A percentile compares a stretch with the other conserved stretches of the same genome.
Evolutionary conservation across 2,113 vertebrate genomes (phyloP).

Genomic region (Vanacampus margaritifer): DNA sequence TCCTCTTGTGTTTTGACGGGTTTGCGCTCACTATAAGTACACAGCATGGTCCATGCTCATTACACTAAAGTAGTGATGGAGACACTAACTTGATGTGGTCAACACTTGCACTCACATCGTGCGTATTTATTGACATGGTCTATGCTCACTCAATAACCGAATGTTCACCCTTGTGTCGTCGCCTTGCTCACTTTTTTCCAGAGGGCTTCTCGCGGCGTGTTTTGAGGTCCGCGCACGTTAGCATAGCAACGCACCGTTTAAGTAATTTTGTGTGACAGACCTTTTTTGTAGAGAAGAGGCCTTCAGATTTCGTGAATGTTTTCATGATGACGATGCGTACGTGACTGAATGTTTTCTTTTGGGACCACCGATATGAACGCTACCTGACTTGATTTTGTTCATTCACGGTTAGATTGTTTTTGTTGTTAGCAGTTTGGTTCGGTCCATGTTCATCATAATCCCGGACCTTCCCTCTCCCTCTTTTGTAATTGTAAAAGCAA

Average conservation of each 20-base stretch:
- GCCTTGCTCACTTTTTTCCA: slow-evolving; percentile 22
- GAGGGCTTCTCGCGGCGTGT: slow-evolving; percentile 33
- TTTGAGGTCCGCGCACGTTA: slow-evolving; percentile 22
- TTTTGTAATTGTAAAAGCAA: slow-evolving; percentile 43
- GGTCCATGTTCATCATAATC: slow-evolving; percentile 57
- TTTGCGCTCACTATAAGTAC: background rate
- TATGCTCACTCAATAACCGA: background rate
- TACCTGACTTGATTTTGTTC: background rate
- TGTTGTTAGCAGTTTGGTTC: slow-evolving; percentile 1
- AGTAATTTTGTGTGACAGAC: slow-evolving; percentile 28
- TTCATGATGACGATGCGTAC: background rate
- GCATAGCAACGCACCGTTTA: slow-evolving; percentile 23
- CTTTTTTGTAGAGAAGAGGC: slow-evolving; percentile 26
- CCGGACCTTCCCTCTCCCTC: slow-evolving; percentile 29
- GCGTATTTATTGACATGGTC: background rate
- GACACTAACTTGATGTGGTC: background rate
- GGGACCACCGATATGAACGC: slow-evolving; percentile 43
- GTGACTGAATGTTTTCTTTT: slow-evolving; percentile 53
- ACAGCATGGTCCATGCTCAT: background rate
- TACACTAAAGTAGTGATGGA: background rate
- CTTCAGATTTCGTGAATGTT: slow-evolving; percentile 16
- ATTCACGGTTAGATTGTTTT: background rate
- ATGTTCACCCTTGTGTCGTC: slow-evolving; percentile 6
- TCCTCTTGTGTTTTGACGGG: background rate
- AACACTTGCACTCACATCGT: background rate